Base-by-base conservation (phyloP, 2,888 invertebrate species). In the Pediacus dermestoides region DNA sequence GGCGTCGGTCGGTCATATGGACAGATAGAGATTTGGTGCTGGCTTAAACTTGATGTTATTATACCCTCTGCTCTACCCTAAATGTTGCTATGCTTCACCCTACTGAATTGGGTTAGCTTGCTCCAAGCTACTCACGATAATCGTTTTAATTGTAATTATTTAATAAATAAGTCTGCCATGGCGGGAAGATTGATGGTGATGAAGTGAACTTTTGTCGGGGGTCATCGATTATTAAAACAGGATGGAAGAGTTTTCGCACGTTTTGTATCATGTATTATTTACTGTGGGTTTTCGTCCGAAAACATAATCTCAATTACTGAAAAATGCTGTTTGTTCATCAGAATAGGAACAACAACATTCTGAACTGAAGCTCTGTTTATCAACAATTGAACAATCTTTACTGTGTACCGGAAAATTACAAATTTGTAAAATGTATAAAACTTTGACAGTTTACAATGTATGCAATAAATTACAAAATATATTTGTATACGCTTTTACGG, bases 81-180 rank as follows among this genome's bases (percentile, higher is more conserved):
- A 3, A n/a, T 23, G 4, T 3, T 10, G 9, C 10, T 10, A 3
- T 6, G 9, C 10, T 23, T 10, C 23, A 23, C 9, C 23, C 23
- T 23, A 23, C 10, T 23, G 10, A 23, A 23, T 23, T 23, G n/a
- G n/a, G 23, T 23, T 23, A 23, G 10, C 23, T 23, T 18, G 25
- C 26, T 10, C n/a, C 10, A 23, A 9, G 3, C n/a, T 23, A 23
- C 23, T 4, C 23, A 37, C 39, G 30, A 42, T 42, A 39, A 36
- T 18, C 23, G 32, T 31, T 36, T 28, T 45, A 48, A 43, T 39
- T 47, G 39, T 41, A 46, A 45, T 50, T 48, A 45, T 50, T 46
- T 48, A 44, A 48, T 50, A 50, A 50, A 47, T 48, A 44, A 45
- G 33, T 40, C 47, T 47, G 46, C 37, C 43, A 38, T 11, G 4